phyloP scores from a whole-genome alignment of 1,140 invertebrate genomes.

The Sipha flava region DNA sequence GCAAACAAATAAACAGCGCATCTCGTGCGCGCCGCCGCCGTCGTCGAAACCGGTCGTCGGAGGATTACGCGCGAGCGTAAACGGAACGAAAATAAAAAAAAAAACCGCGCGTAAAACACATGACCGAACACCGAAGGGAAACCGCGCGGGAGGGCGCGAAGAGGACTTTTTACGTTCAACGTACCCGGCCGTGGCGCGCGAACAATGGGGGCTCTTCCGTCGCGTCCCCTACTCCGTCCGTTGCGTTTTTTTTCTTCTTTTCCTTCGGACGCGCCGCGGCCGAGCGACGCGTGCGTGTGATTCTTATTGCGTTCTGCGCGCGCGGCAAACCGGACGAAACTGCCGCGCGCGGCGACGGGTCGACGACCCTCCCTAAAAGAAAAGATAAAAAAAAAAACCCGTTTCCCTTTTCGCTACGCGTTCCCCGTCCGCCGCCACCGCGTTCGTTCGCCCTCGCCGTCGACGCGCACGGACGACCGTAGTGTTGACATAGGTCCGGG shows the following conservation, averaged over 20 bases:
- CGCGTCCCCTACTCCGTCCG: neutral
- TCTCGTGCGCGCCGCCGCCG: too few relatives aligned
- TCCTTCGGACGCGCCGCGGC: neutral
- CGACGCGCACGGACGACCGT: neutral
- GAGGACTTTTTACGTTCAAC: neutral
- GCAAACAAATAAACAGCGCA: too few relatives aligned
- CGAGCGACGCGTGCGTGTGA: too few relatives aligned
- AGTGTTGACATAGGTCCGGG: too few relatives aligned
- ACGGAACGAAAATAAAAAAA: too few relatives aligned
- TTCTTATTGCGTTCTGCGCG: neutral
- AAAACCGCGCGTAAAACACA: neutral
- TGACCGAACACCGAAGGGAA: neutral
- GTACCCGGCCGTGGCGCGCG: neutral
- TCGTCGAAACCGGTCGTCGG: too few relatives aligned
- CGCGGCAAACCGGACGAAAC: too few relatives aligned
- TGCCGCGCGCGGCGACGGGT: neutral
- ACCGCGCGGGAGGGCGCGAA: neutral
- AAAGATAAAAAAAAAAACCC: conserved; percentile 19
- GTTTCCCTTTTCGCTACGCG: conserved; percentile 13
- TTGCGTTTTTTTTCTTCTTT: neutral
- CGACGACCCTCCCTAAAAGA: conserved; percentile 22
- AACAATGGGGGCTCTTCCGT: neutral
- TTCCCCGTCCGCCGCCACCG: neutral
- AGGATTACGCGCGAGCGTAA: too few relatives aligned
- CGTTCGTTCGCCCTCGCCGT: too few relatives aligned